Conservation (phyloP, 2,113 vertebrate genomes). For the Otis tarda region DNA sequence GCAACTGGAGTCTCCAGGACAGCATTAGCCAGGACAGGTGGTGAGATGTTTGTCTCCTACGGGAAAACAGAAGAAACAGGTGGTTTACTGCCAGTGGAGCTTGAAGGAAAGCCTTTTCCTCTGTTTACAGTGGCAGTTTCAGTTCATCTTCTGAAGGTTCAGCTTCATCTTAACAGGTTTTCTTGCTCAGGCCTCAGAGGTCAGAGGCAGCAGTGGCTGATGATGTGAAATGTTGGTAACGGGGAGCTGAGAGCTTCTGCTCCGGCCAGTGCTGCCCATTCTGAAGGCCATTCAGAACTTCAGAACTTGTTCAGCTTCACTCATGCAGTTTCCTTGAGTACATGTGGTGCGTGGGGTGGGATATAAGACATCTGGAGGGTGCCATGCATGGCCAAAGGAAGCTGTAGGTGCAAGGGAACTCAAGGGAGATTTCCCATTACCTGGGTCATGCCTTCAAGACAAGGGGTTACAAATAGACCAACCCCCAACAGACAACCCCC, state of each 20-base stretch:
- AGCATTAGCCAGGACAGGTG: not conserved
- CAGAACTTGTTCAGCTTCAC: not conserved
- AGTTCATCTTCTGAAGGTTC: not conserved
- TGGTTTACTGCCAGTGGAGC: not conserved
- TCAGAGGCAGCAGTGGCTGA: accelerated
- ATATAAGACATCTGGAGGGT: not conserved
- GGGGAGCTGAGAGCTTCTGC: not conserved
- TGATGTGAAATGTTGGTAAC: not conserved
- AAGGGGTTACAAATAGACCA: not conserved
- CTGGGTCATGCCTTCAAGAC: not conserved
- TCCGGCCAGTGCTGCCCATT: not conserved
- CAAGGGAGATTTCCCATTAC: not conserved
- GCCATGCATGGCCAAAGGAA: not conserved
- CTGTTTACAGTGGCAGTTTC: not conserved
- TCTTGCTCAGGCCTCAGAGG: not conserved
- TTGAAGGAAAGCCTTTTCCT: not conserved
- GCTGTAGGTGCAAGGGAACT: not conserved
- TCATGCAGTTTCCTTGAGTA: not conserved
- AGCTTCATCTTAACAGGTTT: not conserved
- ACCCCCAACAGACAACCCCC: not conserved
- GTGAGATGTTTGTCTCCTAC: not conserved
- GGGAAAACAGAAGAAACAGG: not conserved
- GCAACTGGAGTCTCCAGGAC: not conserved
- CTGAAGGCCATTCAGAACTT: not conserved
- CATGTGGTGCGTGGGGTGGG: not conserved